Conservation (phyloP, 2,113 vertebrate genomes). For the Python bivittatus region DNA sequence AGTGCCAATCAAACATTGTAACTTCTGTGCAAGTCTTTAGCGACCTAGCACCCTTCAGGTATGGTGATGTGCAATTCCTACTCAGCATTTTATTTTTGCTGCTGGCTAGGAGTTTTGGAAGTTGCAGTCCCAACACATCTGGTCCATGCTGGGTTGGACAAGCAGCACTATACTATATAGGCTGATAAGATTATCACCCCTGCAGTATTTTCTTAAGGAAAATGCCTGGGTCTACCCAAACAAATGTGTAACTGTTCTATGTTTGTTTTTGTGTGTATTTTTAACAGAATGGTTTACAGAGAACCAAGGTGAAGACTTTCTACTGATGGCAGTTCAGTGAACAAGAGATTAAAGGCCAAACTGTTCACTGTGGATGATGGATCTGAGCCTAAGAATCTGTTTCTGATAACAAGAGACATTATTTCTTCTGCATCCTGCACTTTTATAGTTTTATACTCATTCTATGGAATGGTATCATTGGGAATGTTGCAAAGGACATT, state of each 20-base stretch:
- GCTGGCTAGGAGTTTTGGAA: background rate
- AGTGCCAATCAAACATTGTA: background rate
- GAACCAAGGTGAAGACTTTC: conserved; percentile 53
- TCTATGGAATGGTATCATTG: conserved; percentile 57
- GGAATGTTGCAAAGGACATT: conserved; percentile 55
- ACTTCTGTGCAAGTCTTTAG: background rate
- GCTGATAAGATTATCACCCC: background rate
- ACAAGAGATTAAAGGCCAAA: conserved; percentile 53
- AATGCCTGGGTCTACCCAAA: background rate
- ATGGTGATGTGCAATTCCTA: background rate
- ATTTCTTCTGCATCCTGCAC: conserved; percentile 53
- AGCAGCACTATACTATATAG: background rate
- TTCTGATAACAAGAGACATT: conserved; percentile 48
- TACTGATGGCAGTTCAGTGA: conserved; percentile 53
- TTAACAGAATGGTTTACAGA: background rate
- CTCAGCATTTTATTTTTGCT: background rate
- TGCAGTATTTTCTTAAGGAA: background rate
- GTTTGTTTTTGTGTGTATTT: background rate
- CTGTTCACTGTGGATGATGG: conserved; percentile 64
- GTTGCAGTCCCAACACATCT: background rate
- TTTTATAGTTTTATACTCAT: conserved; percentile 62
- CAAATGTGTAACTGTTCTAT: background rate
- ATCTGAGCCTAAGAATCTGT: conserved; percentile 59
- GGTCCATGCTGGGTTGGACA: background rate
- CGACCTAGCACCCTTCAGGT: background rate